Base-by-base conservation (phyloP, 2,888 invertebrate genomes). In the Melanotus villosus region DNA sequence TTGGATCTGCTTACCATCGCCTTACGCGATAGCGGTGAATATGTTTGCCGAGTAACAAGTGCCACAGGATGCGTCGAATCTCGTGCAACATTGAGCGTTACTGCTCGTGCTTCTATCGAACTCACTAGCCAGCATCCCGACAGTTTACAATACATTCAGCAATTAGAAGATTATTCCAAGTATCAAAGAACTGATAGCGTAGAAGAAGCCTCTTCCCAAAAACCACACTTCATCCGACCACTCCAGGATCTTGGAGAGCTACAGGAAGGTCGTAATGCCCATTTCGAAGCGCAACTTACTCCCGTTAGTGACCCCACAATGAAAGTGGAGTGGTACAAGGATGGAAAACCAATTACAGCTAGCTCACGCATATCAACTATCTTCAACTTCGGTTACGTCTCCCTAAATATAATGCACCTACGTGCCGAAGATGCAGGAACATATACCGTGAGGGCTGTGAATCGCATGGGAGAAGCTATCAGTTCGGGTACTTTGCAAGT, bases 331-430 rank as follows among this genome's bases (percentile, higher is more conserved):
- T 97, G 96, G 96, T 95, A 94, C 87, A 96, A 95, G 87, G 95
- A 95, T 89, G 98, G 97, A 77, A 90, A 92, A 84, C 92, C 97
- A 23, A 94, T 99, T 81, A 97, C 96, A 87, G 96, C 97, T 83
- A 98, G 98, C 87, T 97, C 97, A 84, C 92, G 98, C 87, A 97
- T 97, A 87, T 95, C 95, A 84, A 96, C 97, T 85, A 95, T 96
- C 89, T 96, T 96, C 91, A 98, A 98, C 91, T 98, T 98, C 91
- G 98, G 98, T 85, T 97, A 97, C 90, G 97, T 98, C 88, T 96
- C 97, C 88, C 93, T 98, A 83, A 98, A 98, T 88, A 97, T 99
- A 86, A 90, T 97, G 92, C 97, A 98, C 92, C 93, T 98, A 90
- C 94, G 97, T 89, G 92, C 93, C 89, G 98, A 99, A 92, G 99